These are phyloP conservation scores for Druon quercuslanigerum DNA, from an alignment of 1,140 invertebrate genomes.

Conservation along the genomic window DNA sequence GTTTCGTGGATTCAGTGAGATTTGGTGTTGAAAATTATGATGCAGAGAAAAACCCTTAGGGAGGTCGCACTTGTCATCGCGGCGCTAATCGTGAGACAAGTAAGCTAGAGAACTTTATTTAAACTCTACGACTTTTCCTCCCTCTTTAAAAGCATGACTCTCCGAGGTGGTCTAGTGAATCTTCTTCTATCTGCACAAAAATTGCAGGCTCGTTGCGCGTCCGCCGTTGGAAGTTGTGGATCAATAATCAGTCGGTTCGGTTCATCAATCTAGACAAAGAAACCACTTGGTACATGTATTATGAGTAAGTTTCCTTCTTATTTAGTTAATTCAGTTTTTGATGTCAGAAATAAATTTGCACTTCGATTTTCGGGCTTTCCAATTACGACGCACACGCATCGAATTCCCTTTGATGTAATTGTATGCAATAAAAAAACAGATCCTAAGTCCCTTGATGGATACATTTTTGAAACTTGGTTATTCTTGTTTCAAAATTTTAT, in stretches of 20 bases:
- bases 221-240: constrained; percentile 46
- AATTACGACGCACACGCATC: constrained; percentile 18
- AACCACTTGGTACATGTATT: constrained; percentile 36
- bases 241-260: constrained; percentile 56
- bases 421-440: background rate
- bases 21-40: constrained; percentile 45
- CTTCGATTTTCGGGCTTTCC: constrained; percentile 1
- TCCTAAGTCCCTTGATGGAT: background rate
- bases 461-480: too few species aligned
- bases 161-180: constrained; percentile 31
- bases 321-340: constrained; percentile 46
- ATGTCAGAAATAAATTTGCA: constrained; percentile 42
- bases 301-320: constrained; percentile 41
- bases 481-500: too few species aligned
- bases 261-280: constrained; percentile 55
- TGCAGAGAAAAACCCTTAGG: constrained; percentile 44
- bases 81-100: constrained; percentile 48
- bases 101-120: constrained; percentile 38
- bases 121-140: constrained; percentile 4
- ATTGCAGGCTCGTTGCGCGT: constrained; percentile 53
- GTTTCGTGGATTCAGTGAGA: constrained; percentile 44
- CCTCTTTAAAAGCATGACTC: constrained; percentile 33
- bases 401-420: background rate
- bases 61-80: constrained; percentile 40
- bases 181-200: constrained; percentile 31